Evolutionary conservation across 2,113 vertebrate genomes (phyloP), one percentile per base, ranked within the genome.

Genomic region (Lota lota): DNA sequence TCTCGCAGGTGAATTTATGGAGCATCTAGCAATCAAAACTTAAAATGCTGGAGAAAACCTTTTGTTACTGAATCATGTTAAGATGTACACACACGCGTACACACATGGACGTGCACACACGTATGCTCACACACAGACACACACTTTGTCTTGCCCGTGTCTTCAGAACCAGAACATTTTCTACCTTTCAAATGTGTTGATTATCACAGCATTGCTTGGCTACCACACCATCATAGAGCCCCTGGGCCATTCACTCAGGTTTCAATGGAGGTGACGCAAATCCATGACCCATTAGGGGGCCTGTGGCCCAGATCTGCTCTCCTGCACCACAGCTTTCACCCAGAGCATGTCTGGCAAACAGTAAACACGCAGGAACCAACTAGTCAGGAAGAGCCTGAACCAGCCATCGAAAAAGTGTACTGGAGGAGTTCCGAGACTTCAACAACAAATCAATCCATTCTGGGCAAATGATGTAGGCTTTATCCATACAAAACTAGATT

Each of bases 261-360:
- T 83, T 86, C 78, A 87, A 88, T 78, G 36, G 72, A 70, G 74
- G 63, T 87, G 87, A 88, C 86, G 86, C 77, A 89, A 82, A 83
- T 86, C 71, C 65, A 58, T 75, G 79, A 80, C 83, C 78, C 66
- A 50, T 63, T 74, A 18, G 63, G 22, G 73, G 65, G 19, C 66
- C 78, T 10, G 28, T 64, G 83, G 69, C 77, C 74, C 21, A 67
- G 75, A 58, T 71, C 69, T 63, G 74, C 68, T 77, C 78, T 75
- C 69, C 64, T 79, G 70, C 61, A 74, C 77, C 40, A 62, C n/a
- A 33, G 66, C 40, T 10, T 47, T 47, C 40, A 47, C 40, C 40
- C 40, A 10, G 12, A 12, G 40, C 7, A 47, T 2, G 40, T 47
- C 40, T 47, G 40, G 40, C 40, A 47, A 47, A 12, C 40, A 14